These are phyloP conservation scores for Silurus meridionalis DNA, from an alignment of 2,113 vertebrate genomes.

Conservation along the genomic window DNA sequence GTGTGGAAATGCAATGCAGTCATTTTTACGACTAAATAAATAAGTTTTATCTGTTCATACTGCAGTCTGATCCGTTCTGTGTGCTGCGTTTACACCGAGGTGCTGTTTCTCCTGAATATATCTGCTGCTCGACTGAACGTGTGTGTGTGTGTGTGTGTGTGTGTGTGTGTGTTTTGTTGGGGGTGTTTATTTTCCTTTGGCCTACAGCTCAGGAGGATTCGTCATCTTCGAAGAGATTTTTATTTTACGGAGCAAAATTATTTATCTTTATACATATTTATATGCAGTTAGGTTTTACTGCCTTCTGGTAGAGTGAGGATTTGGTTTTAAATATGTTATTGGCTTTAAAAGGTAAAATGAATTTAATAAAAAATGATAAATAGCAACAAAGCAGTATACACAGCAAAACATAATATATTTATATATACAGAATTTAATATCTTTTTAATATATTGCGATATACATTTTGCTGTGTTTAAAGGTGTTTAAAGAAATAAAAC, in stretches of 20 bases:
- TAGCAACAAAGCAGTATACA: too few species aligned
- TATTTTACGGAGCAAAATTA: background rate
- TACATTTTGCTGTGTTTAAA: too few species aligned
- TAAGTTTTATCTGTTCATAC: constrained; percentile 27
- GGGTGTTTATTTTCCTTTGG: background rate
- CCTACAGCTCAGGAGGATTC: background rate
- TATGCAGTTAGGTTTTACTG: background rate
- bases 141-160: too few species aligned
- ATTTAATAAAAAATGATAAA: too few species aligned
- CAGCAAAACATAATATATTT: too few species aligned
- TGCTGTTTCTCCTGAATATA: constrained; percentile 23
- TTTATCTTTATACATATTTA: background rate
- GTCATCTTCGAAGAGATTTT: background rate
- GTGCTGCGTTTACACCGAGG: constrained; percentile 10
- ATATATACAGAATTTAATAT: too few species aligned
- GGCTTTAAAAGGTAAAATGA: background rate
- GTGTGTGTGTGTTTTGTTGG: too few species aligned
- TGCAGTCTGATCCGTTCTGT: background rate
- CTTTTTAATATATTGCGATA: too few species aligned
- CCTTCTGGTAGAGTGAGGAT: background rate
- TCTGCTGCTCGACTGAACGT: background rate
- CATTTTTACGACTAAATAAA: constrained; percentile 49
- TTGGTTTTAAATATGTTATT: background rate
- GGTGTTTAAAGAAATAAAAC: too few species aligned
- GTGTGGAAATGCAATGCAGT: constrained; percentile 31